phyloP scores from a whole-genome alignment of 2,113 vertebrate genomes.

The Bufo gargarizans region DNA sequence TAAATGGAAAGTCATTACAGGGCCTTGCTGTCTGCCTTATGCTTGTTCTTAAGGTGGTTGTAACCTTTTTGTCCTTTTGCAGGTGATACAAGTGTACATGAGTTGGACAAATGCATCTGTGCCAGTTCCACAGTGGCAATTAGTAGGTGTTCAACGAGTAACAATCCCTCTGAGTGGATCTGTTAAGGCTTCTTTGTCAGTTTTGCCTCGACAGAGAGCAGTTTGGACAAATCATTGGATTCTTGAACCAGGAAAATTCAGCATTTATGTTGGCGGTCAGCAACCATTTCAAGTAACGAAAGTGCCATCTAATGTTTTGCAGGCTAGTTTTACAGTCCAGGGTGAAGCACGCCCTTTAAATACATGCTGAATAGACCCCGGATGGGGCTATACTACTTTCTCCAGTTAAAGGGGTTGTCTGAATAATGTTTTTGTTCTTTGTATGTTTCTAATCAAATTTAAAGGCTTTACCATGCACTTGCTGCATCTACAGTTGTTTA shows the following conservation, averaged over 20 bases:
- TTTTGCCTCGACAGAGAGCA: conserved; percentile 58
- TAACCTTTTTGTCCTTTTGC: neutral
- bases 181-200: conserved; percentile 62
- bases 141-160: conserved; percentile 65
- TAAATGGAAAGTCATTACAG: neutral
- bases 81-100: conserved; percentile 73
- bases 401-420: too few species aligned
- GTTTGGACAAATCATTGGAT: conserved; percentile 64
- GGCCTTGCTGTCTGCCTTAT: neutral
- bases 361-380: conserved; percentile 41
- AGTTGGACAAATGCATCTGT: conserved; percentile 64
- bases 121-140: conserved; percentile 67
- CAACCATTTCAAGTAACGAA: conserved; percentile 60
- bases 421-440: too few species aligned
- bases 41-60: neutral
- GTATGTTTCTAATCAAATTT: too few species aligned
- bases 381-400: neutral
- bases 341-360: conserved; percentile 37
- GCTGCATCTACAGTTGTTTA: too few species aligned
- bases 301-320: conserved; percentile 61
- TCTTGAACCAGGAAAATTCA: conserved; percentile 66
- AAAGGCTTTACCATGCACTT: too few species aligned
- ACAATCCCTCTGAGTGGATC: accelerated
- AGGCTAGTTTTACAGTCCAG: neutral
- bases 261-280: conserved; percentile 66